A percentile compares a stretch with the other conserved stretches of the same genome.
Conservation (phyloP, 2,113 vertebrate genomes). For the Motacilla alba region DNA sequence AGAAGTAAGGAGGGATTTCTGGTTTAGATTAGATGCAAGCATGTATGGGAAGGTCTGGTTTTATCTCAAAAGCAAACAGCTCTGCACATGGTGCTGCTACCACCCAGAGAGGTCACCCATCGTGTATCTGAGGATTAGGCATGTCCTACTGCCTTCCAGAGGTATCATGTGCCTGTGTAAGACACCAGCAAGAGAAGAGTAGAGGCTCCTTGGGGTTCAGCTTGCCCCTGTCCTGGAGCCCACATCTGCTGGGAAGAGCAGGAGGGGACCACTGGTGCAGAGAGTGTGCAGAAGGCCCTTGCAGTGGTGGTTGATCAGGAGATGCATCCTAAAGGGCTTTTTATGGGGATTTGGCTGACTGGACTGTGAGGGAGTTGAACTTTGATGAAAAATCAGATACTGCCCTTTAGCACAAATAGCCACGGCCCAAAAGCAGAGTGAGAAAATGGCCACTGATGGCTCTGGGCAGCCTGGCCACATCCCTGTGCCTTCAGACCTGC, state of each 20-base stretch:
- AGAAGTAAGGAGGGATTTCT: neutral
- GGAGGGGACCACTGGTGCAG: neutral
- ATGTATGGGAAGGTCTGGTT: neutral
- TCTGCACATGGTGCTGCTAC: neutral
- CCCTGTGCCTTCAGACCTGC: neutral
- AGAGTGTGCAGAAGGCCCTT: neutral
- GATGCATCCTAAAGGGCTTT: neutral
- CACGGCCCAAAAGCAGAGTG: neutral
- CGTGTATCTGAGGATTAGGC: neutral
- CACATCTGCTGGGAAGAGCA: neutral
- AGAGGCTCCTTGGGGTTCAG: neutral
- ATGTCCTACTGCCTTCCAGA: neutral
- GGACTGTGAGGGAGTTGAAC: neutral
- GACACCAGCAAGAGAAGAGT: neutral
- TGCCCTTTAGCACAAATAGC: neutral
- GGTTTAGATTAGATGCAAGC: neutral
- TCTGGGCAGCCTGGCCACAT: neutral
- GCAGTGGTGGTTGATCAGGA: neutral
- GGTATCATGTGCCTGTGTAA: fast-evolving
- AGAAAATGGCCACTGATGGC: neutral
- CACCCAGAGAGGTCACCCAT: neutral
- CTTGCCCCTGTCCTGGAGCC: neutral
- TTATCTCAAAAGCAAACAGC: neutral
- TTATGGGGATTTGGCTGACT: neutral
- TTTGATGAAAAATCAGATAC: neutral